Conservation (phyloP, 1,140 invertebrate species). For the Drosophila obscura region DNA sequence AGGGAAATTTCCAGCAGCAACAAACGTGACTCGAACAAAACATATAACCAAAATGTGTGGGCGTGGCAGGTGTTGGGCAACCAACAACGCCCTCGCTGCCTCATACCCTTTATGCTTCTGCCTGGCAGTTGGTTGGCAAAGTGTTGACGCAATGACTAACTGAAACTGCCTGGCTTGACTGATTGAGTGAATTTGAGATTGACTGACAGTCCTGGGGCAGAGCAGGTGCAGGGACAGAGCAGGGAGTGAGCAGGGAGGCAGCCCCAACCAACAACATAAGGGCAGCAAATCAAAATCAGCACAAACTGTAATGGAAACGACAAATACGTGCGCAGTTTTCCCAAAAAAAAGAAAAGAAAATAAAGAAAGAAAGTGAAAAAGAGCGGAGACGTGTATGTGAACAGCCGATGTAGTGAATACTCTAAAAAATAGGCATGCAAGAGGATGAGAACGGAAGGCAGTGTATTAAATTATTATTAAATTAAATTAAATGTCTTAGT, state of each 20-base stretch:
- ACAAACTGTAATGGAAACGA: conserved; percentile 82
- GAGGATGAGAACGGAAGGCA: too few relatives aligned
- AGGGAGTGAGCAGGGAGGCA: conserved; percentile 12
- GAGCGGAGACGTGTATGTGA: background rate
- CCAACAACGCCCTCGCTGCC: background rate
- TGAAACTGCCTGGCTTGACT: conserved; percentile 74
- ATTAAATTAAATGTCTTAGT: too few relatives aligned
- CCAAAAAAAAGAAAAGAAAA: conserved; percentile 35
- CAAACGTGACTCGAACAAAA: conserved; percentile 70
- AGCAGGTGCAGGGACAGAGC: background rate
- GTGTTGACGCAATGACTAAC: conserved; percentile 78
- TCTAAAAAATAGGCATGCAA: background rate
- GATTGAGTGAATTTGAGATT: conserved; percentile 81
- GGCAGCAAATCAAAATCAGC: conserved; percentile 80
- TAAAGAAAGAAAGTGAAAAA: background rate
- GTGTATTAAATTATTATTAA: too few relatives aligned
- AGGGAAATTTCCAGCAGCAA: conserved; percentile 46
- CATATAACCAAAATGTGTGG: conserved; percentile 55
- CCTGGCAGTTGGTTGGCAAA: conserved; percentile 40
- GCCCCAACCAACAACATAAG: conserved; percentile 16
- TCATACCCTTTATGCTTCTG: background rate
- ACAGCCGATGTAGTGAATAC: background rate
- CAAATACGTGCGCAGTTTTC: conserved; percentile 76
- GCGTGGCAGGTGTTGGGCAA: conserved; percentile 39
- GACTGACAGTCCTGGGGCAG: conserved; percentile 57